Evolutionary conservation across 2,888 invertebrate species (phyloP), one percentile per base, ranked within the genome.

Genomic region (Eubasilissa splendida): DNA sequence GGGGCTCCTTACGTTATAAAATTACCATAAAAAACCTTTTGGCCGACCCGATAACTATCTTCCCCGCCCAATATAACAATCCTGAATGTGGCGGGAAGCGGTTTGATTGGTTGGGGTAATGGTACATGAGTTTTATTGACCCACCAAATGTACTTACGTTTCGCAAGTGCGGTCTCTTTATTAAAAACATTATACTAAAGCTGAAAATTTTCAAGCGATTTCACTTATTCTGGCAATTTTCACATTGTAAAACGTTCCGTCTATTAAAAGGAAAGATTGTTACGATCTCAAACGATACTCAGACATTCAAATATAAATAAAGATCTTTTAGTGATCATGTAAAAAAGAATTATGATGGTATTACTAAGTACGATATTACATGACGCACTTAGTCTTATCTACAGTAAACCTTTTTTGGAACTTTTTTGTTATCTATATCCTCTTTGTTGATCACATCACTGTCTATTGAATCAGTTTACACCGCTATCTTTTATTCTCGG

Each of bases 11-110:
- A 56, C 68, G 66, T 58, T 66, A 79, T 59, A 79, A 79, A 75
- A 79, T 79, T 79, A 79, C 74, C 79, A 79, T 79, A 68, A 79
- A 74, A 79, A 75, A 74, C 52, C 74, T 56, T 66, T 58, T 22
- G 22, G 14, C 58, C 76, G 74, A 54, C 5, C 42, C 50, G 74
- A 74, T 74, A 78, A 58, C 66, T 58, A 63, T 75, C 58, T 74
- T 31, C 52, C 52, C 22, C 14, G 31, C 54, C 71, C 33, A 63
- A 22, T 70, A 52, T 71, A 71, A 71, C 54, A n/a, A 12, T 33
- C 11, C 56, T 22, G 56, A 11, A 31, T 31, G 56, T 54, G 33
- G 53, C 12, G 56, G 71, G 31, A 31, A 31, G 8, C 56, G 33
- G 71, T n/a, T 31, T 56, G 71, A 71, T 71, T 71, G 71, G 71